These are phyloP conservation scores for Norana najaformis DNA, from an alignment of 2,888 invertebrate species.

Conservation along the genomic window DNA sequence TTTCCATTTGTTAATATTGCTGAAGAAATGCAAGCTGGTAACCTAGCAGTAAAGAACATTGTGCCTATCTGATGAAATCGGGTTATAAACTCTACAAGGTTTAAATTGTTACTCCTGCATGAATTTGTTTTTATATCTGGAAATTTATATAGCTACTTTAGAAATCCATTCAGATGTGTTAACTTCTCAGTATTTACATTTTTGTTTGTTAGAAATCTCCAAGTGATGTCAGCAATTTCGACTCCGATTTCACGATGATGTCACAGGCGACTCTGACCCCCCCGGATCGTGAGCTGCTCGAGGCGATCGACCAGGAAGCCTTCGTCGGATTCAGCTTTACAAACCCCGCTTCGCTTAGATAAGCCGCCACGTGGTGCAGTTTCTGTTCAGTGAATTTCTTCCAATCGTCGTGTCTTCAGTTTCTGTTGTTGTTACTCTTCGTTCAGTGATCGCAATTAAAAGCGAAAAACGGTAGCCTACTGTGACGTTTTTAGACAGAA, in stretches of 20 bases:
- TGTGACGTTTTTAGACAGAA: background rate
- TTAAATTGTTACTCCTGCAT: no score
- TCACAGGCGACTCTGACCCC: conserved; percentile 83
- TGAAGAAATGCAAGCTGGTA: no score
- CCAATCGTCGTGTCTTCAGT: background rate
- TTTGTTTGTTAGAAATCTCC: conserved; percentile 34
- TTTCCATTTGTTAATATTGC: no score
- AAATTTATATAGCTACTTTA: no score
- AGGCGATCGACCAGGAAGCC: conserved; percentile 93
- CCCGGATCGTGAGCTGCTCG: conserved; percentile 86
- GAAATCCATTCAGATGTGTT: no score
- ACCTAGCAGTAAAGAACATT: no score
- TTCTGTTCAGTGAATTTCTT: no score
- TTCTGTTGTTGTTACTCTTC: background rate
- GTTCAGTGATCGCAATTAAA: background rate
- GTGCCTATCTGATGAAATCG: no score
- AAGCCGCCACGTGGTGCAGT: background rate
- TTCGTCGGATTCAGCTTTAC: conserved; percentile 82
- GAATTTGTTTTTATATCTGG: no score
- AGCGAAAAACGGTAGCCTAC: background rate
- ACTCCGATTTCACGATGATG: conserved; percentile 91
- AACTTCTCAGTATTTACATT: no score
- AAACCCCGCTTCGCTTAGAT: conserved; percentile 35
- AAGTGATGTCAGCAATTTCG: conserved; percentile 90
- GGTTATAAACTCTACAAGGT: no score